These are phyloP conservation scores for Callopanchax toddi DNA, from an alignment of 2,113 vertebrate species.

Conservation along the genomic window DNA sequence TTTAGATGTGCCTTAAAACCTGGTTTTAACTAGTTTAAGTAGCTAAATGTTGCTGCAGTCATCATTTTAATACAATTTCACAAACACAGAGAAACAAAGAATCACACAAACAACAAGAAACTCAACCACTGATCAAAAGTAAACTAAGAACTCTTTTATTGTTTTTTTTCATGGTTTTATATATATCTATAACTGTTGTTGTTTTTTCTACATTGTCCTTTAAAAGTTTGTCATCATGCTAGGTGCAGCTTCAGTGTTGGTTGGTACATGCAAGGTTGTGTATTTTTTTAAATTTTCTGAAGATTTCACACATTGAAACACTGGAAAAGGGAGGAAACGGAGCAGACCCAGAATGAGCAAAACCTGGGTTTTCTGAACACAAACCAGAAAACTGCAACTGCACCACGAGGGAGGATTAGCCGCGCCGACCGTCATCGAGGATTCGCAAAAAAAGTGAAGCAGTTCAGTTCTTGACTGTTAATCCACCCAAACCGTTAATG, in stretches of 20 bases:
- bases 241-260: constrained; percentile 82
- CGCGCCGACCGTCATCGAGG: constrained; percentile 47
- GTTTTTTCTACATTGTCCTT: constrained; percentile 79
- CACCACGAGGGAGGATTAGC: not conserved
- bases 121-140: constrained; percentile 71
- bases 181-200: constrained; percentile 67
- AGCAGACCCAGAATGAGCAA: constrained; percentile 23
- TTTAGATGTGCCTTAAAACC: too few species aligned
- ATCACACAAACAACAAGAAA: constrained; percentile 36
- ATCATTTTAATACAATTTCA: not conserved
- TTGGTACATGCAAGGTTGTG: constrained; percentile 80
- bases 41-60: not conserved
- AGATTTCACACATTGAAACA: constrained; percentile 64
- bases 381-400: constrained; percentile 15
- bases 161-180: constrained; percentile 72
- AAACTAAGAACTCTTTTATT: constrained; percentile 84
- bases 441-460: constrained; percentile 62
- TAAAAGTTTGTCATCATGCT: constrained; percentile 82
- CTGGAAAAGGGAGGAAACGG: constrained; percentile 37
- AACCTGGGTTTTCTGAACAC: constrained; percentile 24
- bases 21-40: too few species aligned
- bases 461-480: constrained; percentile 61
- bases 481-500: constrained; percentile 54
- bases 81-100: constrained; percentile 24
- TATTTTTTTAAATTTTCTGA: constrained; percentile 11